Evolutionary conservation across 2,797 vertebrate species (phyloP).

Genomic region (Pelobates cultripes): DNA sequence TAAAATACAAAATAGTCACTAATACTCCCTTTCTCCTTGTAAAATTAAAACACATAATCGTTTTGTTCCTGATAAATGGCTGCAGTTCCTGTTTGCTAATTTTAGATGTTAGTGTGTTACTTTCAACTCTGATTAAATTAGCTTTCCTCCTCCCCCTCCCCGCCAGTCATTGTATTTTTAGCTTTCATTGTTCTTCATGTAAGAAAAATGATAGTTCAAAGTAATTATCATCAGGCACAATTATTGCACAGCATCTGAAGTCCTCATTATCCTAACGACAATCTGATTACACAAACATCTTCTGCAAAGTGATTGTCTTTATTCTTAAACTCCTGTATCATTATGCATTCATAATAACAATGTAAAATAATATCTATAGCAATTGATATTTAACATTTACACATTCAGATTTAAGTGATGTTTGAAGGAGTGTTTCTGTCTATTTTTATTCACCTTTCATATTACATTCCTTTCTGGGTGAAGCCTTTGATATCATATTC

Average conservation of each 20-base stretch:
- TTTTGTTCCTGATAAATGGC: slow-evolving; percentile 27
- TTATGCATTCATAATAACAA: not conserved
- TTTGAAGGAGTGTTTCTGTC: no score
- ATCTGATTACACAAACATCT: not conserved
- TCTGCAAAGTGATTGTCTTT: not conserved
- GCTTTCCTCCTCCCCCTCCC: not conserved
- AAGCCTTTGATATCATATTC: no score
- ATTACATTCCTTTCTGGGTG: no score
- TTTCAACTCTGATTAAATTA: not conserved
- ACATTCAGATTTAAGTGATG: no score
- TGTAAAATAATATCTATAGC: no score
- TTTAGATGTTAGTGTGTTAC: slow-evolving; percentile 19
- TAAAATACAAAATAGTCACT: not conserved
- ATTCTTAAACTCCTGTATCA: not conserved
- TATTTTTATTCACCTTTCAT: no score
- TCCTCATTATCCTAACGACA: not conserved
- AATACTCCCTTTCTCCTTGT: not conserved
- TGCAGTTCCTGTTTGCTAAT: slow-evolving; percentile 42
- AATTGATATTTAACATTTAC: no score
- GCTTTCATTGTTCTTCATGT: not conserved
- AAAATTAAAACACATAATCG: slow-evolving; percentile 26
- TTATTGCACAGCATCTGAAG: not conserved
- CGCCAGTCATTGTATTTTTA: not conserved
- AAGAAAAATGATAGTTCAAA: not conserved
- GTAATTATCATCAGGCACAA: not conserved